Evolutionary conservation across 1,140 invertebrate species (phyloP).

Genomic region (Stratiolaelaps scimitus): DNA sequence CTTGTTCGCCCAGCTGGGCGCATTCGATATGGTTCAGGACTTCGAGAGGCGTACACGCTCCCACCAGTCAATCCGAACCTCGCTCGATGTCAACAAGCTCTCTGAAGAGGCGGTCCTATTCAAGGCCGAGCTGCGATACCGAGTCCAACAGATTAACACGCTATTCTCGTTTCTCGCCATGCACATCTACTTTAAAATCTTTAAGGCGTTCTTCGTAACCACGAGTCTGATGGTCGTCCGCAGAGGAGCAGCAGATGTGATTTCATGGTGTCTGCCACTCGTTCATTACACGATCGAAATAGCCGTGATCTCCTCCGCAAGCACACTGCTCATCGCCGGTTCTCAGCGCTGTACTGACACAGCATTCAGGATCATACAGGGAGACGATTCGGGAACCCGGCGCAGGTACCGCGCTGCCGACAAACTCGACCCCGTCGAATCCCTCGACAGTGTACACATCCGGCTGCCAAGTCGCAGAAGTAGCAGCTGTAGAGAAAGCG

Average conservation of each 20-base stretch:
- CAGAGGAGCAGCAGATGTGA: background rate
- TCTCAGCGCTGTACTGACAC: slow-evolving; percentile 2
- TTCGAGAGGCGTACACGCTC: background rate
- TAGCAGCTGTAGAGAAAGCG: no score
- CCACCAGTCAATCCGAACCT: no score
- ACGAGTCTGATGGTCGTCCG: background rate
- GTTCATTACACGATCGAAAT: background rate
- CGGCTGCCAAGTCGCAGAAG: no score
- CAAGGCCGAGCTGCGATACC: background rate
- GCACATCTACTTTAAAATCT: slow-evolving; percentile 4
- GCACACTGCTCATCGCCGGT: background rate
- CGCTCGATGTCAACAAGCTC: background rate
- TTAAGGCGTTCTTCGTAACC: background rate
- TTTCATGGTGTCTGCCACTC: background rate
- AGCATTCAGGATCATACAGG: background rate
- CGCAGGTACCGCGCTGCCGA: background rate
- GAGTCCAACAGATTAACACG: background rate
- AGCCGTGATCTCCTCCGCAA: background rate
- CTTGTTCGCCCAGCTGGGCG: background rate
- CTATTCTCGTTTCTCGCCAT: background rate
- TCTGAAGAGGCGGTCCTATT: background rate
- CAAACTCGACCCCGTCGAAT: no score
- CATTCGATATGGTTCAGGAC: background rate
- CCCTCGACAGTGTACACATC: no score
- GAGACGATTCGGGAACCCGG: no score